These are phyloP conservation scores for Mycteria americana DNA, from an alignment of 2,797 vertebrate species.

Conservation along the genomic window DNA sequence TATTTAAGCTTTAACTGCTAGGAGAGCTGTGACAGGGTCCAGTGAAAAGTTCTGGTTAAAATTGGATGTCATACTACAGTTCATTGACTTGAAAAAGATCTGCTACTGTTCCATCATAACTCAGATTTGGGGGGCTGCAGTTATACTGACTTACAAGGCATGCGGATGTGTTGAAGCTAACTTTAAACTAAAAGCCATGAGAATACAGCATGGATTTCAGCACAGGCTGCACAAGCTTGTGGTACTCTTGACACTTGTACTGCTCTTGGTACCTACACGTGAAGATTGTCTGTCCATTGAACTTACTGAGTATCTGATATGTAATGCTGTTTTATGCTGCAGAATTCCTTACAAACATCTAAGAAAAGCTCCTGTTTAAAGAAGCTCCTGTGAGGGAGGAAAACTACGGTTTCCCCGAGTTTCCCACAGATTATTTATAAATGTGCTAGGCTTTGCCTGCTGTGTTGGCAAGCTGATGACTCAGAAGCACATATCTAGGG, in stretches of 20 bases:
- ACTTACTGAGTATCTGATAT: neutral
- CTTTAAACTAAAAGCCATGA: neutral
- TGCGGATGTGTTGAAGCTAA: neutral
- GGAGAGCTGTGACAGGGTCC: neutral
- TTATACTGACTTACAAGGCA: neutral
- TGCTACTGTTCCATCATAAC: neutral
- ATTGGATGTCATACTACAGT: neutral
- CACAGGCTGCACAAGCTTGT: neutral
- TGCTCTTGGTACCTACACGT: neutral
- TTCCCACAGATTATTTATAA: conserved; percentile 40
- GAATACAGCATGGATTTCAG: neutral
- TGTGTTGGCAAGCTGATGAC: neutral
- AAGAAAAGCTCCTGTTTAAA: neutral
- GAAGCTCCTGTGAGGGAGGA: neutral
- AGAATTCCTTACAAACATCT: neutral
- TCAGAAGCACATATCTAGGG: neutral
- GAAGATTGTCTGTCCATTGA: neutral
- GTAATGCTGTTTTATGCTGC: neutral
- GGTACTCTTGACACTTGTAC: neutral
- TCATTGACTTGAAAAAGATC: neutral
- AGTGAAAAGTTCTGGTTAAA: neutral
- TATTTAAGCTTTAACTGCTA: neutral
- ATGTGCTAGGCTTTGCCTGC: conserved; percentile 22
- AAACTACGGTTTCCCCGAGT: neutral
- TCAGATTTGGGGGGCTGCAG: neutral